phyloP scores from a whole-genome alignment of 2,888 invertebrate species.

The Pinctada fucata region DNA sequence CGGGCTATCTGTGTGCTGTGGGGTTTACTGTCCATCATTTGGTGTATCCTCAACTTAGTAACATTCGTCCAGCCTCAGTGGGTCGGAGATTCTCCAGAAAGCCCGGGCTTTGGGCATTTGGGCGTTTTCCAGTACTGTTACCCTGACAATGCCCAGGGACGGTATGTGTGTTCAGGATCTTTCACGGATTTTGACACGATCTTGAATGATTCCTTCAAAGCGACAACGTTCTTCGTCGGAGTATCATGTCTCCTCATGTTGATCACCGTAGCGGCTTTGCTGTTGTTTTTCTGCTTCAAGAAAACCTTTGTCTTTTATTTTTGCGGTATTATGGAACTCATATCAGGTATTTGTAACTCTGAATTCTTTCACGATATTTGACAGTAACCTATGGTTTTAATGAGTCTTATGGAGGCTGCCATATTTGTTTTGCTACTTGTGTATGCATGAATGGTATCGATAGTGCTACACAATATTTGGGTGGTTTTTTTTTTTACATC shows the following conservation, averaged over 20 bases:
- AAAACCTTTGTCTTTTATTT: conserved; percentile 94
- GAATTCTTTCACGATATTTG: neutral
- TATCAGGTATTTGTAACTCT: conserved; percentile 86
- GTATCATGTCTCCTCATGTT: conserved; percentile 89
- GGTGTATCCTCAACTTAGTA: conserved; percentile 95
- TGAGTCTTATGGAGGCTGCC: neutral
- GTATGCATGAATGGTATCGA: too few relatives aligned
- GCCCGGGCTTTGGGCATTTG: conserved; percentile 88
- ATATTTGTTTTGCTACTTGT: conserved; percentile 8
- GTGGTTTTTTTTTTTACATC: neutral
- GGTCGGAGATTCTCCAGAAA: conserved; percentile 77
- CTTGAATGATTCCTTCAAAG: conserved; percentile 88
- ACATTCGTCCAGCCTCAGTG: conserved; percentile 92
- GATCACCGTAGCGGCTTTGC: conserved; percentile 90
- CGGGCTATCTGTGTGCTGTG: conserved; percentile 95
- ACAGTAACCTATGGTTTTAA: neutral
- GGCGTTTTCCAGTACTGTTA: conserved; percentile 93
- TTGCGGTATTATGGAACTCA: conserved; percentile 95
- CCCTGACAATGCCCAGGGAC: conserved; percentile 52
- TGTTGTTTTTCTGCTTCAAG: conserved; percentile 95
- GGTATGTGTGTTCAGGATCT: conserved; percentile 84
- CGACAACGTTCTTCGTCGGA: conserved; percentile 92
- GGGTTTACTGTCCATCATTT: conserved; percentile 98
- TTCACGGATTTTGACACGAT: conserved; percentile 85
- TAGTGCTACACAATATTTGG: neutral